Evolutionary conservation across 2,797 vertebrate genomes (phyloP), one percentile per base, ranked within the genome.

Genomic region (Helicolenus hilgendorfi): DNA sequence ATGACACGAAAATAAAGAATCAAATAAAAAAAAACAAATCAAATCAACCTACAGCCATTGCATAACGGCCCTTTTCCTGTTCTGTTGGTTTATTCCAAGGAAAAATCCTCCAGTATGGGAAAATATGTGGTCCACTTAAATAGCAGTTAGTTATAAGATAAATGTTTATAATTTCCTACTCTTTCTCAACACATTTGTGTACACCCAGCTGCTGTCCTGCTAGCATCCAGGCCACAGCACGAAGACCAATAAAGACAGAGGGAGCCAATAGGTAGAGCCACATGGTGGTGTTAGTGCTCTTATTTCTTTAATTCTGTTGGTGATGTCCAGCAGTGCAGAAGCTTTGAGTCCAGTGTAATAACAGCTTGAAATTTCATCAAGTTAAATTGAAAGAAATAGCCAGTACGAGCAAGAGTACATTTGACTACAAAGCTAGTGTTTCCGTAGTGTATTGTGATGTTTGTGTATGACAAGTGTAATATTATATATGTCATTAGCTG

Each of bases 1-100:
- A 45, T 45, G 0, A 45, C 41, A 18, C 41, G 0, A 45, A 45
- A 45, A 45, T 45, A 45, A 45, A 20, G 41, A 45, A 45, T 45
- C 15, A 45, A 18, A 49, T 2, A 20, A 49, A 20, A 49, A 49
- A 49, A 18, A 0, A 0, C 0, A 45, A 49, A 49, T 45, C 11
- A 22, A 29, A 33, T 31, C 20, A 33, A 71, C 27, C 7, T 22
- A 55, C 41, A 31, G 27, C 38, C 31, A 15, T 45, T 14, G 33
- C 45, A 31, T 10, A 71, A 24, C 20, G 15, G 49, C 49, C 29
- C 7, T 72, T 56, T 56, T 15, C 14, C 49, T 35, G 22, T 59
- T 36, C 55, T 6, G 55, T 22, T 59, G 55, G 14, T 59, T 72
- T 0, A 3, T 26, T 59, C 9, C 9, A 1, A 7, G 7, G 27